phyloP scores from a whole-genome alignment of 2,888 invertebrate species.

The Conops quadrifasciatus region DNA sequence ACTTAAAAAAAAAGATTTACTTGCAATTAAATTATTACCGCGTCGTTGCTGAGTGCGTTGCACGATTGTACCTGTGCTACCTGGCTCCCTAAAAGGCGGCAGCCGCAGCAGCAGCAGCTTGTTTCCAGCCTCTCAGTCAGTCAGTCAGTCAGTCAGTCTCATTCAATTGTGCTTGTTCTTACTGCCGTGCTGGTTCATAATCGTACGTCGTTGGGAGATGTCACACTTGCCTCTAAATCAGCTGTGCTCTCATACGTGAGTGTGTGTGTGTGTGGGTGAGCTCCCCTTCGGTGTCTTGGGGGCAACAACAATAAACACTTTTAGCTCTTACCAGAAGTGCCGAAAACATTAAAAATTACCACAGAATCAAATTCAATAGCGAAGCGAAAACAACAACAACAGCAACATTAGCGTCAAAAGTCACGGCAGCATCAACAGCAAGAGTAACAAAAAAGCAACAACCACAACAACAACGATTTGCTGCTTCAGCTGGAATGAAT shows the following conservation, averaged over 20 bases:
- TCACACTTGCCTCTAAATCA: no score
- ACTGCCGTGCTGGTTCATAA: no score
- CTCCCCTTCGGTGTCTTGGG: background rate
- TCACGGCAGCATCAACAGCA: background rate
- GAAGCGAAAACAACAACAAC: background rate
- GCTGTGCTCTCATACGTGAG: no score
- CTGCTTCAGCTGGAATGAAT: no score
- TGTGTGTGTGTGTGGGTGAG: no score
- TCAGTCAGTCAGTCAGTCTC: slow-evolving; percentile 9
- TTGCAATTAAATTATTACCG: slow-evolving; percentile 15
- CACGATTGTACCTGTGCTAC: no score
- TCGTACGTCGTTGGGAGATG: no score
- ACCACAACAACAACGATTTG: no score
- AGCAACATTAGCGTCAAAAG: background rate
- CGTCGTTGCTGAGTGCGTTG: background rate
- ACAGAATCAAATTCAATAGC: background rate
- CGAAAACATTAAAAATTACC: background rate
- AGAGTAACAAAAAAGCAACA: no score
- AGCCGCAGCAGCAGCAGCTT: background rate
- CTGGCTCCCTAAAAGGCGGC: background rate
- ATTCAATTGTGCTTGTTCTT: background rate
- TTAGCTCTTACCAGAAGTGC: background rate
- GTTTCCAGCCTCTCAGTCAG: background rate
- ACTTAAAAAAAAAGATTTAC: background rate
- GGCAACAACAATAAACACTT: background rate